phyloP scores from a whole-genome alignment of 1,140 invertebrate genomes.

The Trichoplusia ni region DNA sequence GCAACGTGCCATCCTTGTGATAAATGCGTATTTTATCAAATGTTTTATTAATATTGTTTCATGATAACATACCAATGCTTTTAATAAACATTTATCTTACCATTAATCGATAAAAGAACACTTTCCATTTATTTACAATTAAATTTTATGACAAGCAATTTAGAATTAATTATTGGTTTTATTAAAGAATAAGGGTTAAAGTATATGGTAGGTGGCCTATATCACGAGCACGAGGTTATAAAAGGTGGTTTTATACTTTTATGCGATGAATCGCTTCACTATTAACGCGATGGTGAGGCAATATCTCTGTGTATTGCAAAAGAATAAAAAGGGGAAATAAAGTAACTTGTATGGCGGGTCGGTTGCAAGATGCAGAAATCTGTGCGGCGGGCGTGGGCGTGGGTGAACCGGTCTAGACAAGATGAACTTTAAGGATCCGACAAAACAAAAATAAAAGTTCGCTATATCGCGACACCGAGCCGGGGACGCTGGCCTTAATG shows the following conservation, averaged over 20 bases:
- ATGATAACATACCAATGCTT: background rate
- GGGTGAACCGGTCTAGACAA: slow-evolving; percentile 76
- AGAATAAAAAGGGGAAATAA: slow-evolving; percentile 75
- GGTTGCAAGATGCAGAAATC: slow-evolving; percentile 79
- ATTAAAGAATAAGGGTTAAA: background rate
- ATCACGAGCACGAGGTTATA: background rate
- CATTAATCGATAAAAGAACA: too few relatives aligned
- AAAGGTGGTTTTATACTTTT: slow-evolving; percentile 37
- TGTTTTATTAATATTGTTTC: background rate
- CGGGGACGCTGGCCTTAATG: slow-evolving; percentile 56
- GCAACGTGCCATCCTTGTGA: slow-evolving; percentile 10
- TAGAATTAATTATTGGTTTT: background rate
- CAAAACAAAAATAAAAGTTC: slow-evolving; percentile 74
- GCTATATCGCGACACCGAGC: slow-evolving; percentile 62
- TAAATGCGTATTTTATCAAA: slow-evolving; percentile 12
- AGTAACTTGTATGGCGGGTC: slow-evolving; percentile 76
- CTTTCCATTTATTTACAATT: too few relatives aligned
- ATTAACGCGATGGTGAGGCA: slow-evolving; percentile 64
- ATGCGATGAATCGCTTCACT: slow-evolving; percentile 58
- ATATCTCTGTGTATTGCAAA: slow-evolving; percentile 73
- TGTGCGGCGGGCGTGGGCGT: slow-evolving; percentile 71
- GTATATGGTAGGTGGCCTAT: background rate
- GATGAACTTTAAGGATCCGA: slow-evolving; percentile 76
- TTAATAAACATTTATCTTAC: too few relatives aligned
- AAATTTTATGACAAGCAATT: background rate